Percentiles rank a stretch among this genome's conserved stretches.
Conservation (phyloP, 2,888 invertebrate species). For the Drosophila infuscata region DNA sequence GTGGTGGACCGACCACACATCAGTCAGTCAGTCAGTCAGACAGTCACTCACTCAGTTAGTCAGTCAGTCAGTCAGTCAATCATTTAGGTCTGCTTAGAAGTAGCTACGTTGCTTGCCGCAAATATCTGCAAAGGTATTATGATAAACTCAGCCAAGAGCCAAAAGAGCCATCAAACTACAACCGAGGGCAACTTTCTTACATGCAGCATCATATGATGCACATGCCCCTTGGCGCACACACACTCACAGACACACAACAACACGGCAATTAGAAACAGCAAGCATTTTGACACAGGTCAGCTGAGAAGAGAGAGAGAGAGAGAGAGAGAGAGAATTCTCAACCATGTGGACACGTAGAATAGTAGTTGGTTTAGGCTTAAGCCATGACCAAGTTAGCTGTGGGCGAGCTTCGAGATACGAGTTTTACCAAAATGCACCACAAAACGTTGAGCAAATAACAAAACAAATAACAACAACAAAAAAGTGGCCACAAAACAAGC, state of each 20-base stretch:
- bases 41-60: constrained; percentile 28
- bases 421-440: constrained; percentile 28
- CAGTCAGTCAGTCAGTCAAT: constrained; percentile 38
- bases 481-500: not conserved
- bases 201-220: constrained; percentile 63
- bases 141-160: constrained; percentile 46
- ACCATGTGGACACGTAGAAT: constrained; percentile 53
- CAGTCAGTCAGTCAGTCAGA: constrained; percentile 22
- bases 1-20: constrained; percentile 40
- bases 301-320: not conserved
- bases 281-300: constrained; percentile 50
- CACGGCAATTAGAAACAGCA: constrained; percentile 68
- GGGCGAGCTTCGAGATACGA: constrained; percentile 27
- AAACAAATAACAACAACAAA: constrained; percentile 1
- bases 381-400: constrained; percentile 31
- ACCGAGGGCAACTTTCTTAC: constrained; percentile 34
- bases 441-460: constrained; percentile 17
- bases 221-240: constrained; percentile 28
- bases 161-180: constrained; percentile 26
- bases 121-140: constrained; percentile 66
- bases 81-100: constrained; percentile 50
- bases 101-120: constrained; percentile 52
- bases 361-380: constrained; percentile 55
- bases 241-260: constrained; percentile 35
- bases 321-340: constrained; percentile 7